Conservation (phyloP, 1,140 invertebrate genomes). For the Dreissena polymorpha region DNA sequence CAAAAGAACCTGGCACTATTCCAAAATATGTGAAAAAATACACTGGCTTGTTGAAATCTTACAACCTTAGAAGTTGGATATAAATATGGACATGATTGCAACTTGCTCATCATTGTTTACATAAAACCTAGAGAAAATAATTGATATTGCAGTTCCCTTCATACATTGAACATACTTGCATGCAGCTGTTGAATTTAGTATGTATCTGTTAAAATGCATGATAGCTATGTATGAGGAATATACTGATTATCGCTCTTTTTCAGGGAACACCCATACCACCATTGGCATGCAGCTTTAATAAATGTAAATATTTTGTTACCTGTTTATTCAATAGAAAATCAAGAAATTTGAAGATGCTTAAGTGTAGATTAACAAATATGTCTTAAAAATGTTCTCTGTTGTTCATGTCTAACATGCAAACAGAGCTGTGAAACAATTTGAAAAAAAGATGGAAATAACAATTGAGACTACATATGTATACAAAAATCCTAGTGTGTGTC, state of each 20-base stretch:
- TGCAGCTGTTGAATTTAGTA: no score
- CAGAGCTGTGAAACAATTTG: no score
- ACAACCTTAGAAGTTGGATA: neutral
- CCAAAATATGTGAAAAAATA: no score
- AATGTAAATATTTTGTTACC: conserved; percentile 61
- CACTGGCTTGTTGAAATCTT: no score
- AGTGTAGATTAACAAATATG: neutral
- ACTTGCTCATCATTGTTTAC: neutral
- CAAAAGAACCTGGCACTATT: no score
- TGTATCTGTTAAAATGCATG: no score
- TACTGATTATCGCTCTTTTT: conserved; percentile 25
- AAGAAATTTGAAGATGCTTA: neutral
- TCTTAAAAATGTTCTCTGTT: neutral
- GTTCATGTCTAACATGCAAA: no score
- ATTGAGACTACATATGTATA: neutral
- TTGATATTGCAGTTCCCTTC: neutral
- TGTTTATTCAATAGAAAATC: neutral
- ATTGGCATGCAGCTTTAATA: conserved; percentile 71
- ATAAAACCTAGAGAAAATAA: no score
- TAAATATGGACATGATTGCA: neutral
- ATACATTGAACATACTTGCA: neutral
- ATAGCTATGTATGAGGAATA: no score
- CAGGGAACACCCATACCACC: conserved; percentile 71
- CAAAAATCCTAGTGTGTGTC: no score
- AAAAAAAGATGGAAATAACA: neutral